Base-by-base conservation (phyloP, 2,888 invertebrate species). In the Anoplius nigerrimus region DNA sequence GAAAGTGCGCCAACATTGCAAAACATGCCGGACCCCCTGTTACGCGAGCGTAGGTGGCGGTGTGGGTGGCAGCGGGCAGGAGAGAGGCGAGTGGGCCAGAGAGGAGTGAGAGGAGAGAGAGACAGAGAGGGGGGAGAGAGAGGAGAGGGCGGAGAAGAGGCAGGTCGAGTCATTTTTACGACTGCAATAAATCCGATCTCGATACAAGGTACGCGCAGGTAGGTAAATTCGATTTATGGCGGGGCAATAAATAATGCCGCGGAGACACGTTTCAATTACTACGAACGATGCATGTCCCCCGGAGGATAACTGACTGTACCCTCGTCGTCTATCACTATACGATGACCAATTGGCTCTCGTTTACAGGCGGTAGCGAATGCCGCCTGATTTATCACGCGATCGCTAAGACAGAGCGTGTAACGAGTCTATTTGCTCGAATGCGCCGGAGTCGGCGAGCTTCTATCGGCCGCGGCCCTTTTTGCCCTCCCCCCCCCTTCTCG, bases 221-320 rank as follows among this genome's bases (percentile, higher is more conserved):
- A 76, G 78, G 76, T 77, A 80, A 83, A 83, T 82, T 82, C 81
- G 75, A 83, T 82, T 83, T 83, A 82, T 71, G 71, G 64, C 43
- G 52, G 59, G 34, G 66, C 75, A 69, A 81, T 82, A 82, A 83
- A 82, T 82, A 82, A 78, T 74, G 71, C 71, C 63, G 63, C 61
- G 71, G 75, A 76, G 82, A 78, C 81, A 74, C 76, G 79, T 83
- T 82, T 82, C 82, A 82, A 82, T 82, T 82, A 83, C 74, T 72
- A 65, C 66, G 67, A 68, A 74, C 75, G 78, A 74, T 75, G 69
- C 72, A 65, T 65, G 71, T 76, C 76, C 71, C 74, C 45, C 27
- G 56, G 66, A 72, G 76, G 72, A 69, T 70, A 72, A 70, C 66
- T 71, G 69, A 67, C 63, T 71, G 66, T 68, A 71, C 56, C 21